Evolutionary conservation across 2,888 invertebrate genomes (phyloP).

Genomic region (Mythimna lalbum): DNA sequence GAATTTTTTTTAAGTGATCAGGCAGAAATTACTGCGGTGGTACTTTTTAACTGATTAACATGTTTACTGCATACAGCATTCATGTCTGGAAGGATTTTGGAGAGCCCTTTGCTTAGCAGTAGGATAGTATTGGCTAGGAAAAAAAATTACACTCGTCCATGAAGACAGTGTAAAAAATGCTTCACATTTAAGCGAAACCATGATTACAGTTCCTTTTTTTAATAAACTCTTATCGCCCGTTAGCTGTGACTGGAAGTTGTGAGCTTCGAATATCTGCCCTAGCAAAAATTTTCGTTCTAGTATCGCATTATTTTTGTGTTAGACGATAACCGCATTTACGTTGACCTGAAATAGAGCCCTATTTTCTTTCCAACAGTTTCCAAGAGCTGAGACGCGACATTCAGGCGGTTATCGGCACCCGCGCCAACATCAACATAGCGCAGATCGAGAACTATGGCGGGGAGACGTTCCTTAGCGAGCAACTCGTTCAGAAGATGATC

Average conservation of each 20-base stretch:
- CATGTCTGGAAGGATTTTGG: no score
- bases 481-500: constrained; percentile 97
- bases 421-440: constrained; percentile 98
- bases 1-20: no score
- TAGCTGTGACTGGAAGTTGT: neutral
- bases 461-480: constrained; percentile 98
- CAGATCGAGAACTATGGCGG: constrained; percentile 99
- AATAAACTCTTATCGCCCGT: neutral
- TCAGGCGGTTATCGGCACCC: constrained; percentile 97
- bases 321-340: neutral
- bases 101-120: no score
- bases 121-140: no score
- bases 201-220: no score
- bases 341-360: neutral
- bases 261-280: neutral
- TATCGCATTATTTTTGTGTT: neutral
- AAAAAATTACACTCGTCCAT: no score
- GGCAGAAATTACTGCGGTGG: no score
- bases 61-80: no score
- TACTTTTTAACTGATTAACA: no score
- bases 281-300: neutral
- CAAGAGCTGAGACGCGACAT: constrained; percentile 98
- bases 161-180: no score
- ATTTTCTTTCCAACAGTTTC: constrained; percentile 90
- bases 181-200: no score